Evolutionary conservation across 1,140 invertebrate species (phyloP), one percentile per base, ranked within the genome.

Genomic region (Trypoxylus dichotomus): DNA sequence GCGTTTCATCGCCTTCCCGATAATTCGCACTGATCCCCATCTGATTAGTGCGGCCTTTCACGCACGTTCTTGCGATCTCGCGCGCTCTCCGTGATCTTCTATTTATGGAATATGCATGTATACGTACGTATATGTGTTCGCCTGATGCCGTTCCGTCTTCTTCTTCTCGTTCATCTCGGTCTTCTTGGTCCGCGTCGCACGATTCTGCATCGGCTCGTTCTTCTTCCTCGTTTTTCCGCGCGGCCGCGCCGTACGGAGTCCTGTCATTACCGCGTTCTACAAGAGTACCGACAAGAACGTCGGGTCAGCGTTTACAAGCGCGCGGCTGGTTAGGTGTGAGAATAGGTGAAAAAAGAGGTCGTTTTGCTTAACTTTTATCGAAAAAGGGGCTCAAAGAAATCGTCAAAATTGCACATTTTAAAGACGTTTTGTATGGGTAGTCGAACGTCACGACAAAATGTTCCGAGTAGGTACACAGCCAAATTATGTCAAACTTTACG

Each of bases 21-120:
- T 71, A 71, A 71, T 71, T 71, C 63, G 63, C 63, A 71, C 63
- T 71, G 63, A 71, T 71, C 63, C n/a, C 29, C 63, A 71, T 71
- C 63, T 71, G 63, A 71, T 71, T 71, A 71, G 63, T 71, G 63
- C 29, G 21, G 63, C 63, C 63, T 71, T 71, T 71, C 63, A 71
- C 63, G 63, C 63, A 71, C 63, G 63, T 24, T 71, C 47, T 37
- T 37, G 47, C 15, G 47, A 54, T 54, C 47, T 54, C 47, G 47
- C 47, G 47, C 47, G 47, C 15, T 24, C 63, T 15, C 24, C 63
- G 63, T 71, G 63, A 19, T 71, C 29, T 71, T 71, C 63, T 71
- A 71, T 71, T 71, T 71, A 71, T 71, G 63, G 63, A 24, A 71
- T 71, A 71, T 71, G 13, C 63, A 60, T 24, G n/a, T 13, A 37